phyloP scores from a whole-genome alignment of 2,797 vertebrate genomes.

The Bovichtus diacanthus region DNA sequence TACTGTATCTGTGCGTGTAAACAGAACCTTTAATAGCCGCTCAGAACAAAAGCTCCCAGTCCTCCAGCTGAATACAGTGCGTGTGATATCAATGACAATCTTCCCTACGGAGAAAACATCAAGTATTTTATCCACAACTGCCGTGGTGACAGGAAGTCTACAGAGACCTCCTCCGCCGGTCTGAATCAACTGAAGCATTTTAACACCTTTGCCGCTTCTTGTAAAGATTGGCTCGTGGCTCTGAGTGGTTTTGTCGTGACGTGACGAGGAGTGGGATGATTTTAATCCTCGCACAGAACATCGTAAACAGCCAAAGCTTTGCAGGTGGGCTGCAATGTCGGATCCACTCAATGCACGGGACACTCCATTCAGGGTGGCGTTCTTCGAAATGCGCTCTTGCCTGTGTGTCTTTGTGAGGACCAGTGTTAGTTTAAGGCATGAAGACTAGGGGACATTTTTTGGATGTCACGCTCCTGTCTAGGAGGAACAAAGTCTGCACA shows the following conservation, averaged over 20 bases:
- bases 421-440: background rate
- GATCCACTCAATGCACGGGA: slow-evolving; percentile 35
- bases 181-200: slow-evolving; percentile 15
- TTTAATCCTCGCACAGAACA: slow-evolving; percentile 18
- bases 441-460: background rate
- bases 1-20: background rate
- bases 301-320: background rate
- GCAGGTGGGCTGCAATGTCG: slow-evolving; percentile 25
- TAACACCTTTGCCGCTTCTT: slow-evolving; percentile 40
- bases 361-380: background rate
- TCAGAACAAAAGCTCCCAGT: slow-evolving; percentile 15
- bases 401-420: background rate
- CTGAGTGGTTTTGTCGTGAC: slow-evolving; percentile 40
- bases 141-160: slow-evolving; percentile 24
- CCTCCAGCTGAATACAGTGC: background rate
- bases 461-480: no score
- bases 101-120: slow-evolving; percentile 9
- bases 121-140: background rate
- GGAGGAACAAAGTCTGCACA: background rate
- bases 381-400: background rate
- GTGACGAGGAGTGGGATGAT: slow-evolving; percentile 28
- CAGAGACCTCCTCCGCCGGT: slow-evolving; percentile 25
- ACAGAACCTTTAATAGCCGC: background rate
- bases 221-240: background rate
- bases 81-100: slow-evolving; percentile 17